phyloP scores from a whole-genome alignment of 2,113 vertebrate genomes.

The Piaya cayana region DNA sequence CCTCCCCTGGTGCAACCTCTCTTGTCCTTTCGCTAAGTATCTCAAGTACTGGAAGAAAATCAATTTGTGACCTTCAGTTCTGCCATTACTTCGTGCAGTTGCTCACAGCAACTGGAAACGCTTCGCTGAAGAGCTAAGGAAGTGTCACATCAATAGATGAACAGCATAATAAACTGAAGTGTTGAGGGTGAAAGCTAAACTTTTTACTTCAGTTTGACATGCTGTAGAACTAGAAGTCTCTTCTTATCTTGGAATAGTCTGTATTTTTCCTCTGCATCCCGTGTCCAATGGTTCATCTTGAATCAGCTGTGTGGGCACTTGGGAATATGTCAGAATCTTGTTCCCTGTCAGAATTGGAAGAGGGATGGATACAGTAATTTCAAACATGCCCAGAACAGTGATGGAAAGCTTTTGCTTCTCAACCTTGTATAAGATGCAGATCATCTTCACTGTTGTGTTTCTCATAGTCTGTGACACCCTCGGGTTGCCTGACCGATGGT shows the following conservation, averaged over 20 bases:
- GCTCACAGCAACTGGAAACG: neutral
- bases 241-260: neutral
- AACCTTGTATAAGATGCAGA: neutral
- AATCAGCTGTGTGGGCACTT: rapidly evolving
- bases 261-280: neutral
- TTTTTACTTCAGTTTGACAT: neutral
- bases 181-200: neutral
- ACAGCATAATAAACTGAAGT: neutral
- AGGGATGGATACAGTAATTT: neutral
- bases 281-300: neutral
- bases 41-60: neutral
- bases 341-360: neutral
- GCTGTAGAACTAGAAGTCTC: neutral
- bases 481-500: neutral
- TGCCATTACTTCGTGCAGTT: neutral
- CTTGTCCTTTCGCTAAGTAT: no score
- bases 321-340: neutral
- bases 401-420: neutral
- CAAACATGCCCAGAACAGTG: neutral
- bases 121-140: neutral
- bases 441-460: neutral
- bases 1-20: no score
- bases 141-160: neutral
- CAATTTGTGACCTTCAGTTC: neutral
- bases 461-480: no score